These are phyloP conservation scores for Rhipidura dahli DNA, from an alignment of 2,113 vertebrate species.

Conservation along the genomic window DNA sequence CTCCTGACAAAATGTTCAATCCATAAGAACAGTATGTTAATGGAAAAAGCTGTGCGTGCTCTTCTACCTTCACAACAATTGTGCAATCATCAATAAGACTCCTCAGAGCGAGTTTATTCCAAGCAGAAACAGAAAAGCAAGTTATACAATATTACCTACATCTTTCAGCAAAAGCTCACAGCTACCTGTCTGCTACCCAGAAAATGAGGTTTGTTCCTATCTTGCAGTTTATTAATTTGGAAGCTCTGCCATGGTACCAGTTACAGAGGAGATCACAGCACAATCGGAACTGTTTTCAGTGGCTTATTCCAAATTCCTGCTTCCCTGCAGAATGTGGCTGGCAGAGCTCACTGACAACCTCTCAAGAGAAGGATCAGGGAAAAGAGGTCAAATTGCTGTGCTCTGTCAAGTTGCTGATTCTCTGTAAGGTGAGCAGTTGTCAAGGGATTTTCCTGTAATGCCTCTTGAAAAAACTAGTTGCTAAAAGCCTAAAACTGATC, in stretches of 20 bases:
- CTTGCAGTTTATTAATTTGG: background rate
- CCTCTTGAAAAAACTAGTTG: background rate
- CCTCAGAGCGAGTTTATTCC: background rate
- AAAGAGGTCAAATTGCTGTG: background rate
- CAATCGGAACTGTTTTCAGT: background rate
- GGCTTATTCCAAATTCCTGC: background rate
- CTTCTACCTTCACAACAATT: background rate
- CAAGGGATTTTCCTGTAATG: background rate
- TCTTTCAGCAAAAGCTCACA: background rate
- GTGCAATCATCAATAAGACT: background rate
- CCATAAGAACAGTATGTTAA: background rate
- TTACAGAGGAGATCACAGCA: background rate
- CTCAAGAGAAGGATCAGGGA: background rate
- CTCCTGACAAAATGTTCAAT: background rate
- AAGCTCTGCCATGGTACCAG: background rate
- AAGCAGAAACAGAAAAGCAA: background rate
- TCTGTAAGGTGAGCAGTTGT: background rate
- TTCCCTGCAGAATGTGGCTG: background rate
- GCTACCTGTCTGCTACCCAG: background rate
- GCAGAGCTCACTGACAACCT: background rate
- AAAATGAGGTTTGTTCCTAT: background rate
- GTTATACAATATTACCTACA: background rate
- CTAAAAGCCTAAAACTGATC: background rate
- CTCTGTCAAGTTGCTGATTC: background rate
- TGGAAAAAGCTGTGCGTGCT: background rate